These are phyloP conservation scores for Drosophila colorata DNA, from an alignment of 2,888 invertebrate species.

Conservation along the genomic window DNA sequence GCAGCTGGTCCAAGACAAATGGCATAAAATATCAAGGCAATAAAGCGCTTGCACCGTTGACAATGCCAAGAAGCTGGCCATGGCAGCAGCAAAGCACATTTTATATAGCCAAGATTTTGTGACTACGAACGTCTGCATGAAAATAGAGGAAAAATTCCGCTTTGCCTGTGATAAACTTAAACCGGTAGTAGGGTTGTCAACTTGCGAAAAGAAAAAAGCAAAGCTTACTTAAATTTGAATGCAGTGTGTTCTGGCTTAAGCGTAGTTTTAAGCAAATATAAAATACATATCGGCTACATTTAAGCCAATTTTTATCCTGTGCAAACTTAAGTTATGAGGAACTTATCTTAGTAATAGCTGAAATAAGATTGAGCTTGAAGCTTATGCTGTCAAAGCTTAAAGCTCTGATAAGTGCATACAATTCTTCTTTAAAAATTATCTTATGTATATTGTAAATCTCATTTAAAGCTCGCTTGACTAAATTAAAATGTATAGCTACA, in stretches of 20 bases:
- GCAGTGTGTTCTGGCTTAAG: too few species aligned
- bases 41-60: conserved; percentile 13
- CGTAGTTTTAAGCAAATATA: too few species aligned
- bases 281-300: too few species aligned
- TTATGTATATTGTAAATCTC: background rate
- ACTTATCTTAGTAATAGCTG: too few species aligned
- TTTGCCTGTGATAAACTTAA: background rate
- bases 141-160: conserved; percentile 18
- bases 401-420: background rate
- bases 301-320: too few species aligned
- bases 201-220: background rate
- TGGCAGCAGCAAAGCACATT: conserved; percentile 7
- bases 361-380: too few species aligned
- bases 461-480: background rate
- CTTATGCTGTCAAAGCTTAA: background rate
- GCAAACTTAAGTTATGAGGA: too few species aligned
- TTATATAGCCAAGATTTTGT: conserved; percentile 15
- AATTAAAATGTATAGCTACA: background rate
- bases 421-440: background rate
- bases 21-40: conserved; percentile 40
- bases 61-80: conserved; percentile 24
- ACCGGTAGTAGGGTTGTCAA: background rate
- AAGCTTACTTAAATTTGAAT: background rate
- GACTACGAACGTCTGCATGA: conserved; percentile 16
- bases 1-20: conserved; percentile 41